A percentile compares a stretch with the other conserved stretches of the same genome.
phyloP scores from a whole-genome alignment of 1,140 invertebrate genomes.

The Drosophila nigromelanica region DNA sequence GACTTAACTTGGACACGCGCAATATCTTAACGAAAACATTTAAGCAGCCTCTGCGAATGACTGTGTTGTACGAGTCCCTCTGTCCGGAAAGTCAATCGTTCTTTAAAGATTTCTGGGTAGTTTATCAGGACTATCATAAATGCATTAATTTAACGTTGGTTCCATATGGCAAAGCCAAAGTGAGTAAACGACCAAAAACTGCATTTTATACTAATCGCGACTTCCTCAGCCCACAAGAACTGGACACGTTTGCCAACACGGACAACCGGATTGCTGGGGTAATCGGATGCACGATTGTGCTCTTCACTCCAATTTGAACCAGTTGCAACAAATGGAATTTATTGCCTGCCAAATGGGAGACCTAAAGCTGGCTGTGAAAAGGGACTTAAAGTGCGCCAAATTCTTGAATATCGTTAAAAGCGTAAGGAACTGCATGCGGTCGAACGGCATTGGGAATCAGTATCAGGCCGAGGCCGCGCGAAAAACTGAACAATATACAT shows the following conservation, averaged over 20 bases:
- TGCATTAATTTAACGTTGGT: slow-evolving; percentile 26
- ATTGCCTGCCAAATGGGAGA: slow-evolving; percentile 17
- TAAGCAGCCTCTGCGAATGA: slow-evolving; percentile 17
- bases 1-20: not conserved
- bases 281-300: slow-evolving; percentile 32
- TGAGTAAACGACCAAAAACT: not conserved
- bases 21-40: not conserved
- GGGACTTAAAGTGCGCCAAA: slow-evolving; percentile 3
- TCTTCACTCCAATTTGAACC: slow-evolving; percentile 7
- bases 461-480: slow-evolving; percentile 2
- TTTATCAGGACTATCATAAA: slow-evolving; percentile 15
- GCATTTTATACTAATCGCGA: not conserved
- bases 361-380: not conserved
- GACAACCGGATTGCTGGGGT: slow-evolving; percentile 14
- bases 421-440: not conserved
- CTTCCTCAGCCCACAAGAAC: not conserved
- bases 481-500: slow-evolving; percentile 14
- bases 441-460: not conserved
- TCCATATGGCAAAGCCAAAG: slow-evolving; percentile 27
- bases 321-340: slow-evolving; percentile 21
- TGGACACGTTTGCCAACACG: slow-evolving; percentile 26
- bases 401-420: not conserved
- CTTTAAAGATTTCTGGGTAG: not conserved
- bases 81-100: slow-evolving; percentile 6
- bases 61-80: slow-evolving; percentile 27